These are phyloP conservation scores for Sthenelais limicola DNA, from an alignment of 2,888 invertebrate species.

Conservation along the genomic window DNA sequence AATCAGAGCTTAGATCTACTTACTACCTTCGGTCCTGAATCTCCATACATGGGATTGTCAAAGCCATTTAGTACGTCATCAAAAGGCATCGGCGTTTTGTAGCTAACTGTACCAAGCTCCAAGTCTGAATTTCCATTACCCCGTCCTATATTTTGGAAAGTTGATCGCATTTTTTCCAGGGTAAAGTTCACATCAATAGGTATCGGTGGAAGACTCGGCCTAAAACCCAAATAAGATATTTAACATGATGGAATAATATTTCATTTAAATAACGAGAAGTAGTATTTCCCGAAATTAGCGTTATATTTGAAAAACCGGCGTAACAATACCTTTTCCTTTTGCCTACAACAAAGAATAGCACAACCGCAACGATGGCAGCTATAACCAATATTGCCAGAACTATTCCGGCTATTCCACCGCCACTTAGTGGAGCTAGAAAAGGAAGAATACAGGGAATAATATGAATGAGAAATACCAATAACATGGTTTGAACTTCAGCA, in stretches of 20 bases:
- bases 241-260: too few species aligned
- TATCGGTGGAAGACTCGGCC: too few species aligned
- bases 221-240: too few species aligned
- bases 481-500: too few species aligned
- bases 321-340: background rate
- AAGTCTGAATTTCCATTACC: background rate
- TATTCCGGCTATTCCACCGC: slow-evolving; percentile 1
- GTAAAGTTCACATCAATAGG: background rate
- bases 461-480: too few species aligned
- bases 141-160: background rate
- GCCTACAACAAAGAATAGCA: slow-evolving; percentile 8
- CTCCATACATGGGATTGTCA: slow-evolving; percentile 24
- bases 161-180: slow-evolving; percentile 10
- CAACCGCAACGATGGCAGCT: background rate
- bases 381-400: background rate
- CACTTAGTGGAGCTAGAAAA: background rate
- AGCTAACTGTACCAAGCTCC: slow-evolving; percentile 15
- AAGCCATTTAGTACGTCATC: slow-evolving; percentile 16
- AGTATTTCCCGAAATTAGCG: too few species aligned
- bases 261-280: too few species aligned
- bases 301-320: too few species aligned
- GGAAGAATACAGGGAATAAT: background rate
- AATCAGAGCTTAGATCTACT: too few species aligned
- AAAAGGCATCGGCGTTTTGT: background rate
- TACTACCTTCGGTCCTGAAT: background rate